Conservation (phyloP, 2,888 invertebrate genomes). For the Pristionchus fissidentatus region DNA sequence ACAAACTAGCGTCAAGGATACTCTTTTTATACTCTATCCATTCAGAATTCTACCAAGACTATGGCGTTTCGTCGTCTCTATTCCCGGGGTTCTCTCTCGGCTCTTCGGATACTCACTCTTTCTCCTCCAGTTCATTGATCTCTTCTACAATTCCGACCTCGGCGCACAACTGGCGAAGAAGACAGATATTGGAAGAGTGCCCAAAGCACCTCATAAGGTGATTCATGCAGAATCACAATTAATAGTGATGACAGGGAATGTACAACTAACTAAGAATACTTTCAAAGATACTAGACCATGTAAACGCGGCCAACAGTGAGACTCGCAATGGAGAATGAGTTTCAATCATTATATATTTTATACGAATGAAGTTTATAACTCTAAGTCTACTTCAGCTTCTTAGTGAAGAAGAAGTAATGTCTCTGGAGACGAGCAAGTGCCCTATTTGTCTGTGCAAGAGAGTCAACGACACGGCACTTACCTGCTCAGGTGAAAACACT, state of each 20-base stretch:
- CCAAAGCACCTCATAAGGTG: conserved; percentile 54
- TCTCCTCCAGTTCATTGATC: conserved; percentile 72
- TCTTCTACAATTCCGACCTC: conserved; percentile 68
- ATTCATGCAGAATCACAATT: no score
- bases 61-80: conserved; percentile 68
- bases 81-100: conserved; percentile 69
- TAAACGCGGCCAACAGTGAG: neutral
- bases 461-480: conserved; percentile 71
- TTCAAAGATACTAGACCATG: no score
- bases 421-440: conserved; percentile 72
- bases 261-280: no score
- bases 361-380: no score
- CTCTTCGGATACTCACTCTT: conserved; percentile 72
- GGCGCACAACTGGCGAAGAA: conserved; percentile 56
- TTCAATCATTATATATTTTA: no score
- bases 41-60: conserved; percentile 67
- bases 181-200: conserved; percentile 51
- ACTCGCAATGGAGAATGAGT: neutral
- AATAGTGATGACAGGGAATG: no score
- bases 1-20: no score
- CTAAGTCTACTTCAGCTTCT: conserved; percentile 52
- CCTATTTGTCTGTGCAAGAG: conserved; percentile 70
- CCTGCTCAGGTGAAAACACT: conserved; percentile 49
- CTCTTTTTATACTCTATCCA: neutral
- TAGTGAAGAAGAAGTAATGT: conserved; percentile 63